Evolutionary conservation across 64 coral and sea anemone genomes (phyloP), one percentile per base, ranked within the genome.

Genomic region (Montipora capricornis): DNA sequence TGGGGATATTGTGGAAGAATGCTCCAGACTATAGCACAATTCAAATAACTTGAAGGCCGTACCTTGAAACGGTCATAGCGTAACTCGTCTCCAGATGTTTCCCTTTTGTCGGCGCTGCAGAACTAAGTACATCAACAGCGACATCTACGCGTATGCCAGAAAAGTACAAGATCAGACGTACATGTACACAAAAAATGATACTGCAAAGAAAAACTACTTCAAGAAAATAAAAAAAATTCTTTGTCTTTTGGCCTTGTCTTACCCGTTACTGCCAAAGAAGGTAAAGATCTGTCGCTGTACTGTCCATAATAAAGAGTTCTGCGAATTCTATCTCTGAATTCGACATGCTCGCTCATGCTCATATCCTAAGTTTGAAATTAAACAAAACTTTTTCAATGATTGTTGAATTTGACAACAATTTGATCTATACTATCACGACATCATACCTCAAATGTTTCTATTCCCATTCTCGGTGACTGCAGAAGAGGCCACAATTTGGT

Each of bases 251-350:
- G 19, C 47, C 16, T 80, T 67, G 49, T 68, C 68, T 1, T 81
- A 97, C 96, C 96, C 95, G 96, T 97, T 26, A 97, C 93, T 15
- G 96, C 87, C 78, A 90, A 91, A 19, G 96, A 97, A 17, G 96
- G 96, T 9, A 97, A 77, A 2, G 96, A 97, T 6, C 84, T 84
- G 61, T 97, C 96, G 15, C 93, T 91, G 68, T 94, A 97, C 46
- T 94, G 89, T 1, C 96, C 96, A 82, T 97, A 97, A 59, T 97
- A 97, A 37, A 97, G 67, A 3, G 93, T 89, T 61, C 92, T 94
- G 29, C 89, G 78, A 20, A 97, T 76, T 49, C 96, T 93, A 57
- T 97, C 77, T 60, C 81, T 90, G 57, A 97, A 97, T 58, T 77
- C 85, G 16, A 89, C 59, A 16, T 90, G 93, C 45, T 53, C 75